Evolutionary conservation across 2,888 invertebrate species (phyloP), one percentile per base, ranked within the genome.

Genomic region (Amphipoea oculea): DNA sequence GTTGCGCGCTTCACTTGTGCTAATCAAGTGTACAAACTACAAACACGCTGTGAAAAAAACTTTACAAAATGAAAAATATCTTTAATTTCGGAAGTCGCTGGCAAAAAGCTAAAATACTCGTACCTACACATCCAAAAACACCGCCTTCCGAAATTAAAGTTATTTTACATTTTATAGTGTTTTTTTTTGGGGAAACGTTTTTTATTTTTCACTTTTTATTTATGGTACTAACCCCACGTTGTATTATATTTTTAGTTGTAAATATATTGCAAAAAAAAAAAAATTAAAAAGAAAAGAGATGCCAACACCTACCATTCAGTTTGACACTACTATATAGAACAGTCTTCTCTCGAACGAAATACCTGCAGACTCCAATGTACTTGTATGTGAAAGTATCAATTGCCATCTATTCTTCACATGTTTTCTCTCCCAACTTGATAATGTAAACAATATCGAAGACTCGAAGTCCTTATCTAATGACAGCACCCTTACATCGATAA

Each of bases 351-450:
- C 1, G 23, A 54, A 29, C 1, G 4, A 23, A 29, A 12, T 17
- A 42, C 17, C 48, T 45, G 6, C 4, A 45, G 23, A 63, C 9
- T 29, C 29, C 3, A 14, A 2, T 23, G 6, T 4, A 42, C 45
- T 45, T 69, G 9, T 57, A 23, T 6, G 20, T 54, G 23, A 23
- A 9, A 57, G 23, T 57, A 57, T 23, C 23, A 57, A 57, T 57
- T 23, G 23, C 7, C 23, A 57, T 23, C 57, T 14, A 60, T 6
- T 5, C n/a, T 48, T 48, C 14, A 23, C 11, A 66, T 66, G 77
- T 70, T 68, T 63, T 36, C 42, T 65, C 36, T 42, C 12, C 17
- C 12, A 60, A 60, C 57, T 82, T 82, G 51, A 17, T 42, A 5
- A n/a, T 54, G 45, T 51, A 40, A 51, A 60, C 54, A 82, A 65